These are phyloP conservation scores for Falco naumanni DNA, from an alignment of 2,797 vertebrate species.

Conservation along the genomic window DNA sequence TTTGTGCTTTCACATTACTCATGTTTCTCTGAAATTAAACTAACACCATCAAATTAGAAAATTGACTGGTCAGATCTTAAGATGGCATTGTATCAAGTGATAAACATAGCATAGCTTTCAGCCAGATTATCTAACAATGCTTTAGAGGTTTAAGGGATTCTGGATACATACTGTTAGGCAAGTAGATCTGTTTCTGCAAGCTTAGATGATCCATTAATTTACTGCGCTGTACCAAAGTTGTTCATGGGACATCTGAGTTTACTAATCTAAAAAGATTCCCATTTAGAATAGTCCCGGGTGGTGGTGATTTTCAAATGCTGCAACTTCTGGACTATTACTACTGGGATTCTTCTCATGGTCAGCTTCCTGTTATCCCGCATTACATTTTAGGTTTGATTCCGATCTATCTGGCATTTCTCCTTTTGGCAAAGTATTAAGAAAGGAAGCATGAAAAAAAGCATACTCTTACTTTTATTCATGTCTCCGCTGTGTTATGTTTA, in stretches of 20 bases:
- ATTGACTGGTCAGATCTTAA: not conserved
- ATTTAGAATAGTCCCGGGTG: not conserved
- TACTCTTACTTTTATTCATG: not conserved
- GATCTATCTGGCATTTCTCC: too few relatives aligned
- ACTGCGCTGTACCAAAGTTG: not conserved
- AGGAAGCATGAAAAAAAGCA: not conserved
- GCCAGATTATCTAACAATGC: slow-evolving; percentile 46
- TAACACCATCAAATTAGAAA: not conserved
- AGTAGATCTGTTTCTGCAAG: slow-evolving; percentile 18
- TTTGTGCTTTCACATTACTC: not conserved
- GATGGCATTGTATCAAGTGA: not conserved
- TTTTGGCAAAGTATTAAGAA: not conserved
- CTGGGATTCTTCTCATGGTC: not conserved
- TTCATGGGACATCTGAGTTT: not conserved
- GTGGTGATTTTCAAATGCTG: not conserved
- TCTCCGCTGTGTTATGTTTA: not conserved
- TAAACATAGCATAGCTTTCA: slow-evolving; percentile 41
- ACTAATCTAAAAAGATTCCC: not conserved
- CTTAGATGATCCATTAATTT: not conserved
- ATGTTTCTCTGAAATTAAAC: not conserved
- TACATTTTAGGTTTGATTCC: not conserved
- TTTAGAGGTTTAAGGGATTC: slow-evolving; percentile 50
- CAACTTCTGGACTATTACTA: not conserved
- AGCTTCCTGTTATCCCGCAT: not conserved
- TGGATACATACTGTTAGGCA: slow-evolving; percentile 21